Base-by-base conservation (phyloP, 1,140 invertebrate species). In the Marisa cornuarietis region DNA sequence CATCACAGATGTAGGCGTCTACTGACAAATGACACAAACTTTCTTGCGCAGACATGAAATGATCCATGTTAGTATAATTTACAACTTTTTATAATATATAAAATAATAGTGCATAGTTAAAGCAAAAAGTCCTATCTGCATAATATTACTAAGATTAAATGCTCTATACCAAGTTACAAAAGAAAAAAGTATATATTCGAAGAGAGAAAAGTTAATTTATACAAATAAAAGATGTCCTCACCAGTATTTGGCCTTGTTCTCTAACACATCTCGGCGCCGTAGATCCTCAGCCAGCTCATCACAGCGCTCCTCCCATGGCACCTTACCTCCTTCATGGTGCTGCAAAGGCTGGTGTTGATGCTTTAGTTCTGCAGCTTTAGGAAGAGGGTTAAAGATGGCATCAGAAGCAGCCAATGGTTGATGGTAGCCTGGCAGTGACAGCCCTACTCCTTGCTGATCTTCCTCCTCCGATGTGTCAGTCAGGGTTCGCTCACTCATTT, bases 201-300 rank as follows among this genome's bases (percentile, higher is more conserved):
- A 58, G 54, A 58, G 54, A 58, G 54, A 58, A 18, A 58, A 58
- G 16, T 58, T 14, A 58, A 58, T 18, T 58, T 11, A 18, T 14
- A 58, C 11, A 58, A 58, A 18, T 58, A 14, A 58, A 18, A 11
- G 54, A 14, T 58, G 16, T 49, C 63, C 79, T 81, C 83, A 89
- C 88, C 89, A 90, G 79, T 87, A 83, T 75, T 84, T 78, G 52
- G 89, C 88, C 63, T 86, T 88, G 73, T 87, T 88, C 65, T 90
- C 83, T 61, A 88, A 31, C 0, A 84, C 0, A 79, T 90, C 86
- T 80, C 83, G 79, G 31, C 84, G 79, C 63, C 82, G 83, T 7
- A 90, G 85, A 71, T 89, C 86, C 77, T 85, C 88, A 58, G 86
- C 87, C 69, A 90, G 82, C 14, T 87, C 78, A 80, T 89, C 86